Conservation (phyloP, 2,113 vertebrate genomes). For the Centropristis striata region DNA sequence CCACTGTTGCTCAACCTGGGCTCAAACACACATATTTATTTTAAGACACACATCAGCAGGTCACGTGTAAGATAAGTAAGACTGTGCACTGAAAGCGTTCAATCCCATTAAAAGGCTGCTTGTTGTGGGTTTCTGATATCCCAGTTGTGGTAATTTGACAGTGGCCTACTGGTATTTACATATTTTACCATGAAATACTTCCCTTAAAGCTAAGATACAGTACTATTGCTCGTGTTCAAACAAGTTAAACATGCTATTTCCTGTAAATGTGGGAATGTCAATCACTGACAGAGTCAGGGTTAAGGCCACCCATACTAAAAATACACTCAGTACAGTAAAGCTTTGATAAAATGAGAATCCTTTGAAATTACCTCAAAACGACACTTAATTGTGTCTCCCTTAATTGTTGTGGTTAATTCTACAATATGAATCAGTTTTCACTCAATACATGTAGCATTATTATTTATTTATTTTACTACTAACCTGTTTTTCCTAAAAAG, state of each 20-base stretch:
- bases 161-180: not conserved
- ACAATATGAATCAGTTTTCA: not conserved
- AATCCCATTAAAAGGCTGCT: constrained; percentile 42
- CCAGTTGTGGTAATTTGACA: not conserved
- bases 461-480: too few relatives aligned
- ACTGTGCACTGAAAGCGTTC: constrained; percentile 2
- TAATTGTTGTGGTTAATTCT: not conserved
- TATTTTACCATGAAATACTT: not conserved
- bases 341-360: not conserved
- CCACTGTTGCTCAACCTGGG: not conserved
- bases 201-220: not conserved
- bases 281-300: not conserved
- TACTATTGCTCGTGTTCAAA: not conserved
- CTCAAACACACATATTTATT: constrained; percentile 28
- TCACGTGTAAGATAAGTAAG: constrained; percentile 45
- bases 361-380: not conserved
- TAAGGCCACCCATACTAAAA: not conserved
- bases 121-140: constrained; percentile 11
- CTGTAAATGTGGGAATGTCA: not conserved
- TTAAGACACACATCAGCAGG: constrained; percentile 12
- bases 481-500: too few relatives aligned
- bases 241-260: not conserved
- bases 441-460: too few relatives aligned
- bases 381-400: not conserved
- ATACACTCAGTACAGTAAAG: not conserved